These are phyloP conservation scores for Drosophila azteca DNA, from an alignment of 1,140 invertebrate species.

Conservation along the genomic window DNA sequence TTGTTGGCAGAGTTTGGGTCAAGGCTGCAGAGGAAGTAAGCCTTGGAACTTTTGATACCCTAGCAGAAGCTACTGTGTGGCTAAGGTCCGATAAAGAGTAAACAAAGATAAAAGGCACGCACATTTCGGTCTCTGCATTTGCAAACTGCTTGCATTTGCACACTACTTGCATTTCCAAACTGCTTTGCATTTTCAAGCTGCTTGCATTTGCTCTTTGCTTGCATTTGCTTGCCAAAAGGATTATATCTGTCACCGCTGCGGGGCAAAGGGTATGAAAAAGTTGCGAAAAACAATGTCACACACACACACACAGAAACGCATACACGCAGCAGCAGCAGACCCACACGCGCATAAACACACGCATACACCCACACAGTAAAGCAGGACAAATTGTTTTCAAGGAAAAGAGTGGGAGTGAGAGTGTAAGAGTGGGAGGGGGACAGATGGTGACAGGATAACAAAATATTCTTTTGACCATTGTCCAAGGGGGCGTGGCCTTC, in stretches of 20 bases:
- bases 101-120: no score
- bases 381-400: constrained; percentile 42
- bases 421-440: not conserved
- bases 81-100: no score
- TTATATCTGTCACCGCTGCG: no score
- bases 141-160: no score
- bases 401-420: constrained; percentile 4
- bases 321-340: constrained; percentile 5
- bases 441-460: constrained; percentile 34
- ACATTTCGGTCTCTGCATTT: no score
- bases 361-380: constrained; percentile 18
- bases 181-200: no score
- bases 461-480: constrained; percentile 36
- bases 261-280: constrained; percentile 6
- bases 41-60: no score
- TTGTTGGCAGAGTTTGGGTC: constrained; percentile 52
- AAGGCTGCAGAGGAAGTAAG: constrained; percentile 30
- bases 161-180: no score
- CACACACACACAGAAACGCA: constrained; percentile 28
- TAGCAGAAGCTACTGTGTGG: no score
- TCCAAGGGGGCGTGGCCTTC: constrained; percentile 17
- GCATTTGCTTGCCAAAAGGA: no score
- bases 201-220: no score
- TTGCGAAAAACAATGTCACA: constrained; percentile 42
- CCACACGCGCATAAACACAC: constrained; percentile 15